Evolutionary conservation across 2,888 invertebrate species (phyloP), one percentile per base, ranked within the genome.

Genomic region (Papilio protenor): DNA sequence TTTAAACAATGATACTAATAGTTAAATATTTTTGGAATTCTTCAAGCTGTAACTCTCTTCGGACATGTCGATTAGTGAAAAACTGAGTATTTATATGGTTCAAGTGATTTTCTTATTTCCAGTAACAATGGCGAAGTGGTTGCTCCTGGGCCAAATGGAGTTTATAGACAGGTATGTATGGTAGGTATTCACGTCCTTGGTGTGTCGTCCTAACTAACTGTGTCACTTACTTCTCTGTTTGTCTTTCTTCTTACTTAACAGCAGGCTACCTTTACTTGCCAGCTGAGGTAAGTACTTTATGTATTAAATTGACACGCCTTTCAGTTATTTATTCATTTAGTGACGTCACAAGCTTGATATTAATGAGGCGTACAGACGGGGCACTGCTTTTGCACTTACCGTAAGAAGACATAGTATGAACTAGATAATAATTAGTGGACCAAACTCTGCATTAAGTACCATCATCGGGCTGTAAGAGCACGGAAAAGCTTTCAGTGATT

Each of bases 101-200:
- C 8, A 75, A 40, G 49, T 73, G 52, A 27, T 52, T 45, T 64
- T 21, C 79, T 75, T 78, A n/a, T 52, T 79, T 76, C 47, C 87
- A 90, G 91, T 55, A 85, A 82, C 21, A 79, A 83, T 75, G 84
- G 83, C 2, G 89, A 88, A 33, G 83, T 89, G 21, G 82, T 87
- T 61, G 81, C 86, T 2, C 80, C 87, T 1, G 88, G 90, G 2
- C 85, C 85, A 5, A 86, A 85, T 61, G 90, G 91, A 52, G 84
- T 90, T 40, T 91, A 88, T 77, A 85, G 89, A 76, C 91, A 90
- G 88, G 91, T 87, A 81, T 49, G 78, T 76, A 74, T 40, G 61
- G 55, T 72, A 74, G 57, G 73, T 74, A 77, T 49, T 23, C 21
- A 11, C 18, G 16, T 14, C 21, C 18, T 16, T 47, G 23, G 45